Percentiles rank a stretch among this genome's conserved stretches.
phyloP scores from a whole-genome alignment of 2,113 vertebrate species.

The Siniperca knerii region DNA sequence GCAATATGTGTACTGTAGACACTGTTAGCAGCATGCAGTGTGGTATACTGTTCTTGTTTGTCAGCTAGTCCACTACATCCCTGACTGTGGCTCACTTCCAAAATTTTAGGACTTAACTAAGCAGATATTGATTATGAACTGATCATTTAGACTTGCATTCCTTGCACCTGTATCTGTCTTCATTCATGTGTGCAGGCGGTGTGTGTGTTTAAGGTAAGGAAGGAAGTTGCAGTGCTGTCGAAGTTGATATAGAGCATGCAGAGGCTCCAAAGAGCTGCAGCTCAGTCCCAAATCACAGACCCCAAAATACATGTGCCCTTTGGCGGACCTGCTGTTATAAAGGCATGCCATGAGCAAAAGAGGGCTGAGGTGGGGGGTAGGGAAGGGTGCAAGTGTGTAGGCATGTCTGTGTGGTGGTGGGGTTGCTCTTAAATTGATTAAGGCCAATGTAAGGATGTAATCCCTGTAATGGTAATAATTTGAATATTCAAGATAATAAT shows the following conservation, averaged over 20 bases:
- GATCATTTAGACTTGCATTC: background rate
- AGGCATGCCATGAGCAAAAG: conserved; percentile 25
- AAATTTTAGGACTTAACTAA: background rate
- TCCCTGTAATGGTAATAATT: background rate
- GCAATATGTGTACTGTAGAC: background rate
- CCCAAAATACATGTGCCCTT: conserved; percentile 80
- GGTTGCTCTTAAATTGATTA: background rate
- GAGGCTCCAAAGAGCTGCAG: conserved; percentile 32
- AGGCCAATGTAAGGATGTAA: background rate
- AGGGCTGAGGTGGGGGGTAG: background rate
- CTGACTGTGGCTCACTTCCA: background rate
- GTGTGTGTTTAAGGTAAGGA: background rate
- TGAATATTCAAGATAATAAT: background rate
- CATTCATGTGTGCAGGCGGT: background rate
- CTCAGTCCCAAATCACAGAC: conserved; percentile 47
- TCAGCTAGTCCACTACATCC: background rate
- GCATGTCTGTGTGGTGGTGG: background rate
- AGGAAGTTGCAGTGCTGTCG: background rate
- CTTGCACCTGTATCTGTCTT: no score
- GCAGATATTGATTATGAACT: background rate
- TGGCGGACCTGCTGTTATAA: conserved; percentile 64
- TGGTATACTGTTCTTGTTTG: background rate
- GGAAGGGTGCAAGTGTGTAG: background rate
- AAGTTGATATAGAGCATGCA: background rate
- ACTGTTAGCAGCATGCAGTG: background rate